Conservation (phyloP, 2,888 invertebrate species). For the Dorcus hopei region DNA sequence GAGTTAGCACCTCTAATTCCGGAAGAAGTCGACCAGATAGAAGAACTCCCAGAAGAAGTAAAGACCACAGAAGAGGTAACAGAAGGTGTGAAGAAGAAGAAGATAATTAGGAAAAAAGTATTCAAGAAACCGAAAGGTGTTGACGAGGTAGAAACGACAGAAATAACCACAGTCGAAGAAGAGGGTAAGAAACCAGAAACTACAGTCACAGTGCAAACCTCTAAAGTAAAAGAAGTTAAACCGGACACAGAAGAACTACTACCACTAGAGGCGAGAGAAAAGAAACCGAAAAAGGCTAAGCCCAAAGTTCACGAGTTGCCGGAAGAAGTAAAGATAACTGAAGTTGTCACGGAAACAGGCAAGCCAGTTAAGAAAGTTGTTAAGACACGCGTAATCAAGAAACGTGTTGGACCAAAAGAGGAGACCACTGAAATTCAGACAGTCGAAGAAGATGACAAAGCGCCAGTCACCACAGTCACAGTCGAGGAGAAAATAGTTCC, state of each 20-base stretch:
- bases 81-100: constrained; percentile 34
- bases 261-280: neutral
- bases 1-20: constrained; percentile 21
- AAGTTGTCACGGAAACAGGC: constrained; percentile 34
- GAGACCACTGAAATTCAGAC: constrained; percentile 49
- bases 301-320: constrained; percentile 29
- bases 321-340: constrained; percentile 30
- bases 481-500: constrained; percentile 40
- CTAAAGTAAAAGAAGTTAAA: constrained; percentile 21
- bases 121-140: constrained; percentile 26
- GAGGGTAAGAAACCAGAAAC: constrained; percentile 43
- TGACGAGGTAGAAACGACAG: constrained; percentile 27
- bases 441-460: constrained; percentile 47
- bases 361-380: constrained; percentile 30
- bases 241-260: neutral
- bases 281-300: constrained; percentile 17
- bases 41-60: constrained; percentile 34
- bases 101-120: constrained; percentile 29
- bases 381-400: constrained; percentile 38
- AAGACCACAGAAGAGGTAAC: constrained; percentile 25
- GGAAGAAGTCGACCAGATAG: constrained; percentile 24
- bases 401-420: constrained; percentile 38
- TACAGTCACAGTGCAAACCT: constrained; percentile 31
- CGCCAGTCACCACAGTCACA: constrained; percentile 46
- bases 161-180: constrained; percentile 40